Base-by-base conservation (phyloP, 2,113 vertebrate species). In the Spilogale gracilis region DNA sequence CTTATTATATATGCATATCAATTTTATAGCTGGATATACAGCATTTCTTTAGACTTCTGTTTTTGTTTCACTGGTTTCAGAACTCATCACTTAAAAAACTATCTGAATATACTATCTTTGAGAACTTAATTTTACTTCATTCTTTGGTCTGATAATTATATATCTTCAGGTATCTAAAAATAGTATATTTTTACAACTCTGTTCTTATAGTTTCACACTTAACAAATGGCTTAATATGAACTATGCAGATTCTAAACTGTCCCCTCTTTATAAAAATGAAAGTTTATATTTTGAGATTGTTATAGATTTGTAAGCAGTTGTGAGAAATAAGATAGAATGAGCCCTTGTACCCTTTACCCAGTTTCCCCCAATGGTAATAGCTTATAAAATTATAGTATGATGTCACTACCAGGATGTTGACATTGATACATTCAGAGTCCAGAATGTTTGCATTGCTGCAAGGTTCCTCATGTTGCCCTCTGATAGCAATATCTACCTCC, bases 311-410 rank as follows among this genome's bases (percentile, higher is more conserved):
- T 10, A 79, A 94, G 27, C 10, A 50, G 25, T 56, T 89, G 21
- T 63, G 63, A 96, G 23, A 83, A 95, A 73, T 30, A 78, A n/a
- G 58, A 74, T 27, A 32, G 90, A 96, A 79, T n/a, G 18, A 61
- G 45, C 0, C 7, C 38, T 2, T 56, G 10, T 50, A 69, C 6
- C 10, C 1, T 61, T 23, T 80, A 4, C 23, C 17, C 50, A 20
- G 2, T 54, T 32, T 76, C 32, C 17, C 14, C 14, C 71, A 78
- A 5, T 43, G 58, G 18, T 76, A 76, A 54, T 18, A 11, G 80
- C n/a, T 52, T 84, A 45, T 3, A 30, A 79, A 97, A 58, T 76
- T 69, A 2, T 32, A 50, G 13, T n/a, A 67, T 76, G 38, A 30
- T 11, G 32, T 86, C 60, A n/a, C 54, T 56, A 38, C 17, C 43